Percentiles rank a stretch among this genome's conserved stretches.
phyloP scores from a whole-genome alignment of 2,113 vertebrate genomes.

The Apodemus sylvaticus region DNA sequence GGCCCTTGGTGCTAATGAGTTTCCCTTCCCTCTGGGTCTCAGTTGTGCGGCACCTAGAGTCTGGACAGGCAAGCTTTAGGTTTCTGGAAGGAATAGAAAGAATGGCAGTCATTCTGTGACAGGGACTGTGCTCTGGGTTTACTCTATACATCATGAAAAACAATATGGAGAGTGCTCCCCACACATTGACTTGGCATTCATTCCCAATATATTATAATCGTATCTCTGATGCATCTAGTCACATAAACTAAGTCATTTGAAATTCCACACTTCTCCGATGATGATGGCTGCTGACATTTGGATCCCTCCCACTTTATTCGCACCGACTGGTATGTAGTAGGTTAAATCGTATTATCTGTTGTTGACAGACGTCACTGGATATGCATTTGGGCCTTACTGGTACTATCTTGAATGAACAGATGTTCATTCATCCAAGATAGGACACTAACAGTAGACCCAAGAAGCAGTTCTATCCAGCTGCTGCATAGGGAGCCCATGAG shows the following conservation, averaged over 20 bases:
- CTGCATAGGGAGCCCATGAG: neutral
- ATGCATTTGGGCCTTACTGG: neutral
- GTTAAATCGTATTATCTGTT: neutral
- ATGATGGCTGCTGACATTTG: neutral
- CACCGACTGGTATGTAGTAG: neutral
- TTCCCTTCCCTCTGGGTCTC: neutral
- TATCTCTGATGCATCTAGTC: neutral
- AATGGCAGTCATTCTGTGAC: neutral
- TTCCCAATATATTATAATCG: constrained; percentile 43
- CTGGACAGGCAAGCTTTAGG: neutral
- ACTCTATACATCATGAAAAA: neutral
- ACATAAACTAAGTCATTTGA: constrained; percentile 25
- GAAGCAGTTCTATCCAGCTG: neutral
- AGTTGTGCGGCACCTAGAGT: neutral
- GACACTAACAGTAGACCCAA: neutral
- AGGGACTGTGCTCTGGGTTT: neutral
- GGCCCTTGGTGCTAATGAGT: neutral
- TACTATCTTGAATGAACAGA: neutral
- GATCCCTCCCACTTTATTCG: neutral
- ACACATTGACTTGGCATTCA: neutral
- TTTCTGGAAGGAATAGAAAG: neutral
- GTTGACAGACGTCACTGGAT: neutral
- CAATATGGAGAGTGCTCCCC: neutral
- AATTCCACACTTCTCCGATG: neutral
- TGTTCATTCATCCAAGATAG: neutral